Base-by-base conservation (phyloP, 2,113 vertebrate species). In the Hystrix brachyura region DNA sequence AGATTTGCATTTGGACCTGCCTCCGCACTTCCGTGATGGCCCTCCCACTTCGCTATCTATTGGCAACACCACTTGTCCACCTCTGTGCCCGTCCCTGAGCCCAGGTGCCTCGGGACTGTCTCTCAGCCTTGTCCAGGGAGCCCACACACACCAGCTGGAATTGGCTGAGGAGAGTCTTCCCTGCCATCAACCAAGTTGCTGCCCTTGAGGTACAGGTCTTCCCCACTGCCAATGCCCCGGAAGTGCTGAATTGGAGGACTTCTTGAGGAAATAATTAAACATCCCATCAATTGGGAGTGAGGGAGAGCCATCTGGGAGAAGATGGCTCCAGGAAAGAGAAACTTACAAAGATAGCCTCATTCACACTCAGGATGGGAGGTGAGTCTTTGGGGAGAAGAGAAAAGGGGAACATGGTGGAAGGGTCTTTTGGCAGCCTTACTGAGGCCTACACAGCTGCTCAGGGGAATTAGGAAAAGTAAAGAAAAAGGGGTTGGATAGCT, bases 211-310 rank as follows among this genome's bases (percentile, higher is more conserved):
- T 38, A 14, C 34, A 72, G 29, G 19, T 55, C n/a, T 10, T 60
- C 38, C 18, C 13, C 38, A 46, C 46, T 29, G 29, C 43, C 65
- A 32, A 46, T 0, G 1, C 38, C 48, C 72, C 55, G n/a, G 82
- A 62, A 38, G 69, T 38, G n/a, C n/a, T 29, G 48, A 51, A 29
- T 27, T 25, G 25, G 29, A 91, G 91, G 83, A 59, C 1, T n/a
- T 94, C 78, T 55, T 29, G 10, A 91, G 43, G 74, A 85, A 92
- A 72, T 93, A 79, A 84, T 91, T 93, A 78, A 92, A 87, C 19
- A 65, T 91, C 29, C 34, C 64, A 86, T 94, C 80, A 57, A 5
- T 65, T 38, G 71, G 79, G 74, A 86, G 53, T 64, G 59, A 85
- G 17, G 46, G 38, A 71, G 60, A 76, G 34, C 34, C 51, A 69